Evolutionary conservation across 2,797 vertebrate genomes (phyloP).

Genomic region (Bovichtus variegatus): DNA sequence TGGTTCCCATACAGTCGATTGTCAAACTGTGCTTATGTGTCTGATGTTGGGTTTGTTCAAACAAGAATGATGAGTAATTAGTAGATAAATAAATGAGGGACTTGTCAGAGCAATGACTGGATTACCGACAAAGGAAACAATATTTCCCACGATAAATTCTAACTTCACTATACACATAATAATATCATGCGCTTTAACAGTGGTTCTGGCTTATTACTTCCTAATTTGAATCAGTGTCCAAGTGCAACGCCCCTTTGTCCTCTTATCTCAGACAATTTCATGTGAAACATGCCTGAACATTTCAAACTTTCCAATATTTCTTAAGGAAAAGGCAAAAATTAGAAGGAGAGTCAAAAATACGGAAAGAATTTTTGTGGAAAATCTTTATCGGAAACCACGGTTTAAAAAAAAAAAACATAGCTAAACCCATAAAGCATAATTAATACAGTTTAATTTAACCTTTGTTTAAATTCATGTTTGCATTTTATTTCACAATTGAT

Average conservation of each 20-base stretch:
- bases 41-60: constrained; percentile 19
- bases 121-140: constrained; percentile 7
- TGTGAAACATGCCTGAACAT: not conserved
- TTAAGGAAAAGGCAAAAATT: too few species aligned
- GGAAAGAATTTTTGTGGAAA: too few species aligned
- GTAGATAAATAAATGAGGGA: not conserved
- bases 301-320: too few species aligned
- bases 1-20: constrained; percentile 43
- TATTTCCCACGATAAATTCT: constrained; percentile 12
- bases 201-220: not conserved
- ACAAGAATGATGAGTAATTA: constrained; percentile 17
- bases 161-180: not conserved
- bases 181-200: not conserved
- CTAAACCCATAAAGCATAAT: too few species aligned
- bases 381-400: too few species aligned
- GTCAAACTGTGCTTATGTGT: not conserved
- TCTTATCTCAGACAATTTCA: not conserved
- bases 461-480: too few species aligned
- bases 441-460: too few species aligned
- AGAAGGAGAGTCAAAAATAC: too few species aligned
- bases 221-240: not conserved
- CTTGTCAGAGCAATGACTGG: constrained; percentile 16
- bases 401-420: too few species aligned
- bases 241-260: not conserved
- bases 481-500: too few species aligned